Evolutionary conservation across 2,888 invertebrate genomes (phyloP).

Genomic region (Aspidapion aeneum): DNA sequence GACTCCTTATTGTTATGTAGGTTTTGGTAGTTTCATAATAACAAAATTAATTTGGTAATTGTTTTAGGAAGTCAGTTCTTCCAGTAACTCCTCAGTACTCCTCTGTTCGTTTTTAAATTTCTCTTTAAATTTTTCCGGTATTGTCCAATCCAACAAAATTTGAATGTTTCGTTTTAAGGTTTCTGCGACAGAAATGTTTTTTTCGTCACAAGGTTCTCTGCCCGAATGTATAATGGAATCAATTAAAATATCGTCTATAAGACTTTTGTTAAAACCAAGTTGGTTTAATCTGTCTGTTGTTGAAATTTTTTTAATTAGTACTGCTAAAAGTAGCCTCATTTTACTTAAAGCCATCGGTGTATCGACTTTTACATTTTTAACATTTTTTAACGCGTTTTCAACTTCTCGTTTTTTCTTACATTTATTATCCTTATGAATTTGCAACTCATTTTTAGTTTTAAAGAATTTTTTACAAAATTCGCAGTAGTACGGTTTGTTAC

Average conservation of each 20-base stretch:
- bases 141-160: slow-evolving; percentile 75
- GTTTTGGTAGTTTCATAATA: no score
- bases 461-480: slow-evolving; percentile 69
- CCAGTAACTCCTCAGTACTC: slow-evolving; percentile 74
- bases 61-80: slow-evolving; percentile 61
- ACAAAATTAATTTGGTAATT: neutral
- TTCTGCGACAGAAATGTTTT: slow-evolving; percentile 56
- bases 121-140: slow-evolving; percentile 74
- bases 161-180: slow-evolving; percentile 72
- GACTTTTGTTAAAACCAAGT: slow-evolving; percentile 67
- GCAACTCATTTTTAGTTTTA: slow-evolving; percentile 70
- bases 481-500: slow-evolving; percentile 75
- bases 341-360: slow-evolving; percentile 65
- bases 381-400: slow-evolving; percentile 32
- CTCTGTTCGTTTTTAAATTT: slow-evolving; percentile 70
- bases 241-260: slow-evolving; percentile 78
- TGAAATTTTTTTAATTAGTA: slow-evolving; percentile 79
- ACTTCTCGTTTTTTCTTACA: slow-evolving; percentile 39
- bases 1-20: no score
- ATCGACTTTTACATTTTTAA: slow-evolving; percentile 39
- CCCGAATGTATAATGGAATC: slow-evolving; percentile 76
- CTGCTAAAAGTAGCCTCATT: slow-evolving; percentile 76
- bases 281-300: slow-evolving; percentile 72
- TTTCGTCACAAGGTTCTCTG: slow-evolving; percentile 60
- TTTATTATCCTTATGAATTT: slow-evolving; percentile 54